Evolutionary conservation across 2,888 invertebrate genomes (phyloP).

Genomic region (Eustalomyia histrio): DNA sequence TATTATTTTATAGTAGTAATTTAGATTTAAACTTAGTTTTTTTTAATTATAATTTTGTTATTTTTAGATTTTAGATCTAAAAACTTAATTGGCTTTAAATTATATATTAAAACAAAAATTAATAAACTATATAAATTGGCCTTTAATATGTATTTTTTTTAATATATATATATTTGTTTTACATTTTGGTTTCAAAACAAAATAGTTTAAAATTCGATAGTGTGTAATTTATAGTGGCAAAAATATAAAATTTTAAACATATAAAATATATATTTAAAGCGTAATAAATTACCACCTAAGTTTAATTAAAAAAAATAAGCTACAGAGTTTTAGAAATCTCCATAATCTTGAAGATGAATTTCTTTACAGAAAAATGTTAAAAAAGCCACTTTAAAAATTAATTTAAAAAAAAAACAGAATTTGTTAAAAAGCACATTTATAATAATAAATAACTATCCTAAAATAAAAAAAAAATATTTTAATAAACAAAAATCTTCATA

Average conservation of each 20-base stretch:
- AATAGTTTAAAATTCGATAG: constrained; percentile 33
- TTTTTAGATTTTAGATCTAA: constrained; percentile 54
- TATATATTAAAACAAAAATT: constrained; percentile 42
- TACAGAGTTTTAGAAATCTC: constrained; percentile 41
- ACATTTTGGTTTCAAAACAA: constrained; percentile 11
- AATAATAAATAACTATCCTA: constrained; percentile 36
- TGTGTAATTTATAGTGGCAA: constrained; percentile 51
- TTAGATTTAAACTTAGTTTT: constrained; percentile 58
- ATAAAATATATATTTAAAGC: constrained; percentile 49
- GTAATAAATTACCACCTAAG: constrained; percentile 49
- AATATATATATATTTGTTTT: constrained; percentile 7
- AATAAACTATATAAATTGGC: constrained; percentile 48
- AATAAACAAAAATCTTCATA: constrained; percentile 19
- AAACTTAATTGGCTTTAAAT: constrained; percentile 60
- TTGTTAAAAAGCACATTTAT: constrained; percentile 57
- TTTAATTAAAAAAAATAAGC: constrained; percentile 40
- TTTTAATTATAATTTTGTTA: constrained; percentile 36
- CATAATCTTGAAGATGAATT: constrained; percentile 34
- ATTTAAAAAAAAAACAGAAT: constrained; percentile 20
- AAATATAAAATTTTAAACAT: not conserved
- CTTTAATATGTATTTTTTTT: constrained; percentile 43
- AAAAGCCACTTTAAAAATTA: constrained; percentile 42
- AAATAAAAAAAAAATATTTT: constrained; percentile 53
- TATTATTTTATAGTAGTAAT: constrained; percentile 55
- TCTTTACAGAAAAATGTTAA: constrained; percentile 29